Evolutionary conservation across 1,140 invertebrate genomes (phyloP), one percentile per base, ranked within the genome.

Genomic region (Cherax quadricarinatus): DNA sequence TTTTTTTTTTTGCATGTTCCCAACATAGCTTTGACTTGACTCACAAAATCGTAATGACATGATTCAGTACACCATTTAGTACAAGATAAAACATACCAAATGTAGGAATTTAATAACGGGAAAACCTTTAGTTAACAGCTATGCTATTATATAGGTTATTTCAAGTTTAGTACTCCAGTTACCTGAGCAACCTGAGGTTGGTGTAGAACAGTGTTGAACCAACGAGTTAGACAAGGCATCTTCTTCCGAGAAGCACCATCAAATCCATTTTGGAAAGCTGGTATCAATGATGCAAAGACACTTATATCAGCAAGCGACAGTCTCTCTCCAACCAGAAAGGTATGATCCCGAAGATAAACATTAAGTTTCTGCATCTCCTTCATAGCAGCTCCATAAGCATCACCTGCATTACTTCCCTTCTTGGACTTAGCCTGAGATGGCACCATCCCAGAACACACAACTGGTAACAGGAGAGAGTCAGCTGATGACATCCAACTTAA

Each of bases 171-270:
- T 30, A n/a, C 7, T 30, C 70, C 70, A 75, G 30, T n/a, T 7
- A 75, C 24, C 21, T 75, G n/a, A 75, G 70, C 30, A 30, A 96
- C 95, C 49, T 95, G 92, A n/a, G 95, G 95, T 93, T 96, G 96
- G 93, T 96, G 95, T 62, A 96, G 94, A 24, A 96, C 92, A 24
- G 96, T 96, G n/a, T 94, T 95, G 94, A 96, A 96, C 96, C 96
- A 96, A 87, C 96, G 93, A 3, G 91, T 93, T 12, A 94, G 89
- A 53, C 91, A 93, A n/a, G 93, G 83, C 21, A 94, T 83, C 53
- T 85, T 89, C 49, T 84, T 73, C 30, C 92, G 53, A 30, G 16
- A 24, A 10, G 24, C 41, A 3, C 49, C 73, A 21, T 91, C 92
- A 18, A 93, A 49, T 9, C 95, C 95, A 93, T 95, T 91, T 93